Base-by-base conservation (phyloP, 2,888 invertebrate species). In the Synergus umbraculus region DNA sequence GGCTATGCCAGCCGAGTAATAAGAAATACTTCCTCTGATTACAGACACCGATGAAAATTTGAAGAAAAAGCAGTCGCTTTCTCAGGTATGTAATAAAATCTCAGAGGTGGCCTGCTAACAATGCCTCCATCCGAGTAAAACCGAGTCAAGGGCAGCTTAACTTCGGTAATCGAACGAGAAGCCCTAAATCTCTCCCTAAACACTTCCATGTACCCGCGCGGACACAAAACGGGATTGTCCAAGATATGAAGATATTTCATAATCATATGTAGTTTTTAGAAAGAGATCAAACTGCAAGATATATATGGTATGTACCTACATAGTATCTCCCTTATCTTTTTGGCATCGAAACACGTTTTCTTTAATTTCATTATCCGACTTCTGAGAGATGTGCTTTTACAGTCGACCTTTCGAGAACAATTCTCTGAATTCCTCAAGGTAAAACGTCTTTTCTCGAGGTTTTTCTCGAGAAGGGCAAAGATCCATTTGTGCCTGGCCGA, bases 391-490 rank as follows among this genome's bases (percentile, higher is more conserved):
- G 29, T 22, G 10, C 44, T 46, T 67, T 67, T 67, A 49, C 22
- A 29, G 69, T 49, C 49, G 29, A 22, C 22, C 13, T 29, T 12
- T 22, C 15, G 15, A 49, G 49, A 46, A 44, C 69, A 46, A 69
- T 69, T 46, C 15, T 29, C 13, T 69, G 58, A 58, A 79, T 81
- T 82, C 80, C 43, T 46, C 67, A 78, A 80, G 78, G 37, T 67
- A 76, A 76, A 66, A 79, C 78, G 76, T 78, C 77, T 76, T 76
- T 80, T 77, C 79, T 65, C 66, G 37, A 79, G 66, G 73, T 22
- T 78, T 77, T 77, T 80, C 78, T 76, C 65, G 73, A 49, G 79
- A 76, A 77, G 73, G 65, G 12, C 41, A 41, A 69, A 46, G 64
- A 37, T 44, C 43, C 73, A 77, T 79, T 82, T 78, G 44, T 66